These are phyloP conservation scores for Eurytemora carolleeae DNA, from an alignment of 1,140 invertebrate genomes.

Conservation along the genomic window DNA sequence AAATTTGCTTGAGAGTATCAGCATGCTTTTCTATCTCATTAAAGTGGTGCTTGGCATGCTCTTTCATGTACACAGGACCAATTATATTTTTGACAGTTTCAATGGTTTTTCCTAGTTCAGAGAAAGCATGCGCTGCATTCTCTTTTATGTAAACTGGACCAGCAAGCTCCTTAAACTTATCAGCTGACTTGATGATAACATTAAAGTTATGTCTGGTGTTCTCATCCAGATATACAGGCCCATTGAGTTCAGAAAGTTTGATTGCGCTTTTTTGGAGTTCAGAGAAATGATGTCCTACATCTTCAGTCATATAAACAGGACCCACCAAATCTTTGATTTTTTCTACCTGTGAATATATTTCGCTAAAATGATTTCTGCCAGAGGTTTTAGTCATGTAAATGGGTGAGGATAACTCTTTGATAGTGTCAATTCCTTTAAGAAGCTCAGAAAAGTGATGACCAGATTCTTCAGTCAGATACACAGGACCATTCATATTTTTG, in stretches of 20 bases:
- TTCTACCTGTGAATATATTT: constrained; percentile 1
- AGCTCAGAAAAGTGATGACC: constrained; percentile 5
- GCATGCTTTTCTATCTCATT: constrained; percentile 3
- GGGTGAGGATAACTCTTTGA: constrained; percentile 6
- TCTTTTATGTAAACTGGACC: constrained; percentile 3
- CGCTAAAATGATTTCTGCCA: not conserved
- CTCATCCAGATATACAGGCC: constrained; percentile 5
- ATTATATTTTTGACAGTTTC: constrained; percentile 1
- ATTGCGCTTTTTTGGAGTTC: constrained; percentile 12
- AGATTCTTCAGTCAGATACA: constrained; percentile 2
- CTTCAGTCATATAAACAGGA: constrained; percentile 7
- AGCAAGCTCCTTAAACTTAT: constrained; percentile 8
- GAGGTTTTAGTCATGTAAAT: constrained; percentile 8
- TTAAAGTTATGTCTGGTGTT: not conserved
- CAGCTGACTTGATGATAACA: not conserved
- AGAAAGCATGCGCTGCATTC: not conserved
- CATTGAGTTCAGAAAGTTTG: constrained; percentile 2
- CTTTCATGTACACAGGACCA: constrained; percentile 7
- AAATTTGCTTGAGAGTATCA: not conserved
- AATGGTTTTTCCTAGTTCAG: not conserved
- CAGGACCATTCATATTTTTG: constrained; percentile 7
- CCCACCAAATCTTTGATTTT: constrained; percentile 6
- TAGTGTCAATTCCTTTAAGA: not conserved
- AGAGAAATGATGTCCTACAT: constrained; percentile 10
- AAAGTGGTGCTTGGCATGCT: constrained; percentile 13